phyloP scores from a whole-genome alignment of 2,888 invertebrate genomes.

The Hedya salicella region DNA sequence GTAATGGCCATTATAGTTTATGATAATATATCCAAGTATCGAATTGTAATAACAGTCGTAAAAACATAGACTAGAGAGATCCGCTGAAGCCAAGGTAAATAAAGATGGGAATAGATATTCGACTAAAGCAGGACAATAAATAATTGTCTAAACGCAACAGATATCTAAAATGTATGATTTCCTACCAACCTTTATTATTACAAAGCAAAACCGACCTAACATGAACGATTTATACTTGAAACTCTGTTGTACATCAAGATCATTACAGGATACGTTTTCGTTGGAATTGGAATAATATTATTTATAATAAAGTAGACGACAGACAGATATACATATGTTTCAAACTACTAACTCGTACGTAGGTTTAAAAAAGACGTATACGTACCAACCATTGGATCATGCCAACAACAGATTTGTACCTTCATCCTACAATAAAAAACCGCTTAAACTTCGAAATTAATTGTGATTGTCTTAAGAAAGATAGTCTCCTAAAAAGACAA shows the following conservation, averaged over 20 bases:
- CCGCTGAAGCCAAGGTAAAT: slow-evolving; percentile 29
- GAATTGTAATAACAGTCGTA: slow-evolving; percentile 16
- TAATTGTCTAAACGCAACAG: slow-evolving; percentile 27
- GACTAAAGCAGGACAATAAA: slow-evolving; percentile 24
- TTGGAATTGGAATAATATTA: no score
- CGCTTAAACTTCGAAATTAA: no score
- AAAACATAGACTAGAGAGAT: slow-evolving; percentile 16
- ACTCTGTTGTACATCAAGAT: no score
- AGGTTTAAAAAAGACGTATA: no score
- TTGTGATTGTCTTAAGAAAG: no score
- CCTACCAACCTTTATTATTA: neutral
- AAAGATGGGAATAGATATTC: slow-evolving; percentile 22
- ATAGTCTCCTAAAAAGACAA: neutral
- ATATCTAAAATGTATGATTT: neutral
- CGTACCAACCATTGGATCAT: no score
- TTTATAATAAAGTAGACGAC: no score
- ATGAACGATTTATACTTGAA: neutral
- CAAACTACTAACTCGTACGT: no score
- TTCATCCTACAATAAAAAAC: no score
- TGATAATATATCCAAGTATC: neutral
- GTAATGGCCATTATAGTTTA: slow-evolving; percentile 10
- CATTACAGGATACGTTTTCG: no score
- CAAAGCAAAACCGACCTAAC: neutral
- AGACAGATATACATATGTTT: no score
- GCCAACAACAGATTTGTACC: no score